These are phyloP conservation scores for Chelmon rostratus DNA, from an alignment of 2,797 vertebrate species.

Conservation along the genomic window DNA sequence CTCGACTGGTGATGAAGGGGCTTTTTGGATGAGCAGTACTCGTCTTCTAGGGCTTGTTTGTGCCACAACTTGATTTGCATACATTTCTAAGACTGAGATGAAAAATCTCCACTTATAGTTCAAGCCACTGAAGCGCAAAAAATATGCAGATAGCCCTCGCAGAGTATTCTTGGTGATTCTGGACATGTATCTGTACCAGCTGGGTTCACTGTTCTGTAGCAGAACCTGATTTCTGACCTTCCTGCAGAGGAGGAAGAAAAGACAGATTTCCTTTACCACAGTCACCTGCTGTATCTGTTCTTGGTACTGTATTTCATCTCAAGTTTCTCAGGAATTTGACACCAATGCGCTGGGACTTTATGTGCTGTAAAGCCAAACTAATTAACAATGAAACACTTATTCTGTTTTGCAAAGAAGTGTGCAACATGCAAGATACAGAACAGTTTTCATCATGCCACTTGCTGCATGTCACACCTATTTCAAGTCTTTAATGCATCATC, in stretches of 20 bases:
- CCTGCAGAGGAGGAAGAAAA: constrained; percentile 8
- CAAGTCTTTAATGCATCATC: constrained; percentile 74
- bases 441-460: constrained; percentile 70
- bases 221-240: constrained; percentile 25
- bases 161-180: constrained; percentile 24
- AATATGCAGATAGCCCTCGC: constrained; percentile 61
- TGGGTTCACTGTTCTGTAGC: constrained; percentile 16
- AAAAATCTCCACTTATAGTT: constrained; percentile 45
- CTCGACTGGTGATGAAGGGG: constrained; percentile 67
- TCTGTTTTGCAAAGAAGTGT: constrained; percentile 51
- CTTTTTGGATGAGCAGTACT: constrained; percentile 65
- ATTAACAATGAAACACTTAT: constrained; percentile 58
- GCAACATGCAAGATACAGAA: constrained; percentile 56
- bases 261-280: background rate
- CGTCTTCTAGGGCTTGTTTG: constrained; percentile 66
- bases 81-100: constrained; percentile 52
- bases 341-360: constrained; percentile 29
- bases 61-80: constrained; percentile 67
- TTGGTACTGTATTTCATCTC: constrained; percentile 9
- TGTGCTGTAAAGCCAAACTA: constrained; percentile 41
- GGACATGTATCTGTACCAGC: constrained; percentile 27
- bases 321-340: constrained; percentile 41
- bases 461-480: constrained; percentile 68
- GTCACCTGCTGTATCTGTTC: constrained; percentile 30
- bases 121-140: constrained; percentile 54